Conservation (phyloP, 2,797 vertebrate species). For the Brotula barbata region DNA sequence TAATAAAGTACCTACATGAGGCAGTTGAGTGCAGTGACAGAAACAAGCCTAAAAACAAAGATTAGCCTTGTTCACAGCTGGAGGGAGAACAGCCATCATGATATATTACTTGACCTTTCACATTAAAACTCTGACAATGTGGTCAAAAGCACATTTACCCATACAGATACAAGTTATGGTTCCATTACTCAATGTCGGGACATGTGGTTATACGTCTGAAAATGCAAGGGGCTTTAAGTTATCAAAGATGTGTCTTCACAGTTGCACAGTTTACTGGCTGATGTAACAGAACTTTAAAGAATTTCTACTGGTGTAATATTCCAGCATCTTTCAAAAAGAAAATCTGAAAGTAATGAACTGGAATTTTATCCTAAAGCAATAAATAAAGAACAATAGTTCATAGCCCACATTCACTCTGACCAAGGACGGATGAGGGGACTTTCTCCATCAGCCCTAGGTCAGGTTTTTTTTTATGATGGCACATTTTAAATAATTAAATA, state of each 20-base stretch:
- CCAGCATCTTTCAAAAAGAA: not conserved
- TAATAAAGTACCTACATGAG: no score
- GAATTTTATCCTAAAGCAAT: constrained; percentile 24
- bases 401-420: constrained; percentile 8
- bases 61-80: constrained; percentile 13
- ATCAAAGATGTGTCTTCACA: constrained; percentile 1
- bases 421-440: not conserved
- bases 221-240: not conserved
- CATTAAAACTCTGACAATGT: constrained; percentile 54
- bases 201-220: not conserved
- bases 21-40: constrained; percentile 21
- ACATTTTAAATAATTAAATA: constrained; percentile 34
- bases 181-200: constrained; percentile 17
- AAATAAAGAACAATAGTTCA: constrained; percentile 32
- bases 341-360: not conserved
- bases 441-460: constrained; percentile 12
- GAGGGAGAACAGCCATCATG: constrained; percentile 27
- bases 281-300: constrained; percentile 17
- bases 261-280: constrained; percentile 24
- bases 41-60: not conserved
- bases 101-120: constrained; percentile 52
- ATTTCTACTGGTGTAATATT: not conserved
- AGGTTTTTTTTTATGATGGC: constrained; percentile 38
- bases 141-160: constrained; percentile 53
- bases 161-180: constrained; percentile 38